Evolutionary conservation across 2,888 invertebrate species (phyloP).

Genomic region (Meiosimyza decipiens): DNA sequence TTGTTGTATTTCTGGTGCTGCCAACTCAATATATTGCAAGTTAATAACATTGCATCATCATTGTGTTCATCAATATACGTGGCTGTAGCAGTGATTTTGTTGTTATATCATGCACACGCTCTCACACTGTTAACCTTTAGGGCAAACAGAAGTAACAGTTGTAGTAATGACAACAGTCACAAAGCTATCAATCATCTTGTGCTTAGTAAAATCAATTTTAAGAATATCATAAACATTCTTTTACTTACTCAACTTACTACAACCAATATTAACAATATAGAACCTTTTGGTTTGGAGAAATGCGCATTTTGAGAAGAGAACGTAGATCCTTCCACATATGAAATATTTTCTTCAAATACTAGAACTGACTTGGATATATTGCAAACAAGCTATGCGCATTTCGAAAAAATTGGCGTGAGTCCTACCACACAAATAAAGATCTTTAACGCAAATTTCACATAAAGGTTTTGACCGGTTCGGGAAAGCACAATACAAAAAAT

Average conservation of each 20-base stretch:
- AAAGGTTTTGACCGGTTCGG: no score
- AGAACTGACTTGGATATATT: no score
- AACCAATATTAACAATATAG: not conserved
- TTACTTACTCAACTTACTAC: not conserved
- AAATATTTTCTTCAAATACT: no score
- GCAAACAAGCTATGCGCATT: no score
- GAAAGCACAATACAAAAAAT: no score
- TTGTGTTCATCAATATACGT: conserved; percentile 5
- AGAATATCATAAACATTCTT: conserved; percentile 33
- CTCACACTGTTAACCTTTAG: conserved; percentile 2
- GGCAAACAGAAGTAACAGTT: conserved; percentile 24
- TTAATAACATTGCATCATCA: conserved; percentile 18
- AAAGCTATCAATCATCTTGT: conserved; percentile 37
- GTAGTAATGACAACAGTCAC: conserved; percentile 34
- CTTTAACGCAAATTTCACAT: no score
- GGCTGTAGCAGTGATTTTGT: conserved; percentile 1
- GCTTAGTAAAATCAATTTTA: conserved; percentile 36
- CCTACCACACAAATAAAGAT: no score
- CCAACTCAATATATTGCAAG: not conserved
- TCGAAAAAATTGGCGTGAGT: no score
- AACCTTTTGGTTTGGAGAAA: not conserved
- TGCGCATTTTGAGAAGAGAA: no score
- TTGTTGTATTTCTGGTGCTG: not conserved
- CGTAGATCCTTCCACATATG: no score
- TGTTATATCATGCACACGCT: not conserved